Base-by-base conservation (phyloP, 92 coral and sea anemone genomes). In the Blastomussa wellsi region DNA sequence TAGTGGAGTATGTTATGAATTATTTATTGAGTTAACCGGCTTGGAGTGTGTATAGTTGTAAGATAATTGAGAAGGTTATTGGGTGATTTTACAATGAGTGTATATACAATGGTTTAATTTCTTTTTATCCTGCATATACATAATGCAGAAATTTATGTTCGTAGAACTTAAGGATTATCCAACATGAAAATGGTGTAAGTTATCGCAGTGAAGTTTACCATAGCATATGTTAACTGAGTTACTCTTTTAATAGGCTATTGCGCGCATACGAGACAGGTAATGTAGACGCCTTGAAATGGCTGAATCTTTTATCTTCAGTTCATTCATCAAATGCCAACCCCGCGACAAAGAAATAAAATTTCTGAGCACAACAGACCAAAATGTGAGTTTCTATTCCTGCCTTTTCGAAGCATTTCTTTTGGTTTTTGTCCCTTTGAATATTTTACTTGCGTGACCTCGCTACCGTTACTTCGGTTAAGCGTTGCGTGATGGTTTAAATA, bases 11-110 rank as follows among this genome's bases (percentile, higher is more conserved):
- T 37, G 33, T 11, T 69, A 22, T n/a, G n/a, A n/a, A n/a, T 74
- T 83, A 83, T 83, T 83, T 83, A 83, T 83, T 83, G 79, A 74
- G 81, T 74, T 83, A 28, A 74, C 41, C 14, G 20, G 35, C 75
- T n/a, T 70, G 44, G n/a, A n/a, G 47, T 57, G 62, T 83, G 79
- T 81, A 67, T 72, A 83, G 80, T 83, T 83, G 87, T 83, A 83
- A 83, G 70, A 83, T 74, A 74, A 75, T 41, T 38, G 65, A 59
- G 74, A 83, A 74, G 87, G 87, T 12, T 67, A 32, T 39, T 39
- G 66, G 69, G 77, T 83, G 87, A 83, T 83, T 83, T 83, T 74
- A 83, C 20, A 74, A 7, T 57, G 73, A 81, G 10, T 83, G 87
- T 83, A 83, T 24, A 83, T 83, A 83, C 7, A 24, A 29, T 31